Evolutionary conservation across 2,797 vertebrate genomes (phyloP).

Genomic region (Poeciliopsis paucimaculata): DNA sequence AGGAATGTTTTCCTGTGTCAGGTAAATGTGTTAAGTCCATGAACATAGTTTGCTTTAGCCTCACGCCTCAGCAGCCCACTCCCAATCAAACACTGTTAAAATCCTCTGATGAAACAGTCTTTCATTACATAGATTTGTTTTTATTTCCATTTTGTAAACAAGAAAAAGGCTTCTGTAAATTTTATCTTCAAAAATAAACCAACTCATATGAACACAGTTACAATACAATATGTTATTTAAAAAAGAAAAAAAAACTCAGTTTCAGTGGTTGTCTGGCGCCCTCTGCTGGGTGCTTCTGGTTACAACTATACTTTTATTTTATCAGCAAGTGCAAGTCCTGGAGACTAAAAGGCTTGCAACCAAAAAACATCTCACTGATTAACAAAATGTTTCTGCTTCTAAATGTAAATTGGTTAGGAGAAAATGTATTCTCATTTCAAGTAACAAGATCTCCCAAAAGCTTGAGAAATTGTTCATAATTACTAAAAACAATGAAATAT

Average conservation of each 20-base stretch:
- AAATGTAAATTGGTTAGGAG: slow-evolving; percentile 13
- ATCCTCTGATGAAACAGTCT: neutral
- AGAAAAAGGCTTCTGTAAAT: neutral
- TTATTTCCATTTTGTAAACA: neutral
- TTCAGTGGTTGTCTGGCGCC: slow-evolving; percentile 16
- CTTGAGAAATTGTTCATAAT: slow-evolving; percentile 53
- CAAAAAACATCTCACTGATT: neutral
- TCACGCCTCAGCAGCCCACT: neutral
- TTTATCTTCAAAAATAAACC: neutral
- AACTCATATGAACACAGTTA: neutral
- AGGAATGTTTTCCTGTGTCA: neutral
- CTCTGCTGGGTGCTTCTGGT: slow-evolving; percentile 17
- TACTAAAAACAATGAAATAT: slow-evolving; percentile 63
- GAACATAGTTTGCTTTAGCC: neutral
- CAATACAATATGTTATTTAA: slow-evolving; percentile 23
- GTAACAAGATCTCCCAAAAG: slow-evolving; percentile 45
- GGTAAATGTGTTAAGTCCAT: neutral
- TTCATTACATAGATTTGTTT: neutral
- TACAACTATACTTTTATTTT: neutral
- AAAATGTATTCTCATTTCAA: slow-evolving; percentile 62
- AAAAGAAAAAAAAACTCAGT: neutral
- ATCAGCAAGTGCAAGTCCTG: neutral
- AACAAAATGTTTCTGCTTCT: slow-evolving; percentile 10
- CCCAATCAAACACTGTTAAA: neutral
- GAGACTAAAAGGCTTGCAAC: slow-evolving; percentile 7